phyloP scores from a whole-genome alignment of 1,140 invertebrate species.

The Euschistus heros region DNA sequence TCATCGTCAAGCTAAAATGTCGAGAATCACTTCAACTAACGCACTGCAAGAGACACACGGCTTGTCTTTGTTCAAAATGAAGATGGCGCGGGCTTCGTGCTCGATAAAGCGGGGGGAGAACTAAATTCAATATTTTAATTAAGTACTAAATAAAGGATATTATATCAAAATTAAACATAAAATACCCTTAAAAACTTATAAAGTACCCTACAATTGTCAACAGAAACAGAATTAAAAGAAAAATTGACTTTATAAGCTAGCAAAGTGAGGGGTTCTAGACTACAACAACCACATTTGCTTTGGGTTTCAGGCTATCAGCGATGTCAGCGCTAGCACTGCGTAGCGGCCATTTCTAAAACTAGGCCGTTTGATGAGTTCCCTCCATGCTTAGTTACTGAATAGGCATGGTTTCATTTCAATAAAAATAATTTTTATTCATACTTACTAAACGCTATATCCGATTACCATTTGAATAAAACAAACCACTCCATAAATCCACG shows the following conservation, averaged over 20 bases:
- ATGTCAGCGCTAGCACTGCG: slow-evolving; percentile 27
- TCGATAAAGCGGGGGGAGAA: slow-evolving; percentile 36
- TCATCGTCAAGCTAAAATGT: slow-evolving; percentile 50
- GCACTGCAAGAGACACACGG: slow-evolving; percentile 30
- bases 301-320: slow-evolving; percentile 37
- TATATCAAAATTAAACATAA: too few species aligned
- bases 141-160: too few species aligned
- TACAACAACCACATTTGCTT: slow-evolving; percentile 32
- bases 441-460: too few species aligned
- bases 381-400: too few species aligned
- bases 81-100: slow-evolving; percentile 64
- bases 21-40: slow-evolving; percentile 40
- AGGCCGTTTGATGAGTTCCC: too few species aligned
- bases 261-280: slow-evolving; percentile 45
- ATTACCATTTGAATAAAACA: too few species aligned
- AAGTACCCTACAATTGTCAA: too few species aligned
- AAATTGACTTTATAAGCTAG: neutral
- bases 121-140: too few species aligned
- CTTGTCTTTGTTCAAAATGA: slow-evolving; percentile 63
- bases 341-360: slow-evolving; percentile 15
- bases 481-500: too few species aligned
- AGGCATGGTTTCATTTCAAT: too few species aligned
- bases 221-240: neutral
- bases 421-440: too few species aligned
- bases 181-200: too few species aligned